These are phyloP conservation scores for Oreortyx pictus DNA, from an alignment of 2,797 vertebrate genomes.

Conservation along the genomic window DNA sequence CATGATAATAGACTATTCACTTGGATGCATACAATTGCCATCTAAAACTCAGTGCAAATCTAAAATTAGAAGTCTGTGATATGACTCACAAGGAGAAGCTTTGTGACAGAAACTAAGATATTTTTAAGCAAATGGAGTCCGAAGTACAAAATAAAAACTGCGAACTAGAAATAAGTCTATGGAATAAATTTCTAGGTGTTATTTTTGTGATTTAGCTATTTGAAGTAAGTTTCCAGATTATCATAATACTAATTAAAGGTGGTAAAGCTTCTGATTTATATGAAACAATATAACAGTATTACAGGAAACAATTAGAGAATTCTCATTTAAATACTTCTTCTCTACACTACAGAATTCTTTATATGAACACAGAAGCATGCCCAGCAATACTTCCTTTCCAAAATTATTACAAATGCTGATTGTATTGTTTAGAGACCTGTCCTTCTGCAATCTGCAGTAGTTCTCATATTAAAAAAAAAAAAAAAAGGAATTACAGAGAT, in stretches of 20 bases:
- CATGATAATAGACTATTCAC: not conserved
- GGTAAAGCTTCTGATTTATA: not conserved
- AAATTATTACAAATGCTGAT: not conserved
- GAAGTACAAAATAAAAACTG: constrained; percentile 53
- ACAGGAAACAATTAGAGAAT: not conserved
- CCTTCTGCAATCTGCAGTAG: not conserved
- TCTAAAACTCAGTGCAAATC: constrained; percentile 9
- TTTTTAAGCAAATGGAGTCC: constrained; percentile 40
- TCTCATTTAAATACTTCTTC: not conserved
- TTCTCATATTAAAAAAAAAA: not conserved
- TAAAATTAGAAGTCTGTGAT: constrained; percentile 58
- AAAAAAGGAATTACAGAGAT: not conserved
- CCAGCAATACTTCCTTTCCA: not conserved
- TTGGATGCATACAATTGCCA: constrained; percentile 24
- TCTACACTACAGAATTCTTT: not conserved
- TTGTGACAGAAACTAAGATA: constrained; percentile 46
- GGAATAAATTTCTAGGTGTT: not conserved
- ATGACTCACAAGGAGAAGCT: constrained; percentile 62
- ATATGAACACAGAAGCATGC: not conserved
- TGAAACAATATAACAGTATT: not conserved
- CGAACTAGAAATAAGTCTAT: not conserved
- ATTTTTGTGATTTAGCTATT: not conserved
- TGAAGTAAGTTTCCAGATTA: not conserved
- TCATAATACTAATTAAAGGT: not conserved
- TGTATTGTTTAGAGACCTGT: not conserved